Percentiles rank a stretch among this genome's conserved stretches.
phyloP scores from a whole-genome alignment of 2,888 invertebrate species.

The Schrankia costaestrigalis region DNA sequence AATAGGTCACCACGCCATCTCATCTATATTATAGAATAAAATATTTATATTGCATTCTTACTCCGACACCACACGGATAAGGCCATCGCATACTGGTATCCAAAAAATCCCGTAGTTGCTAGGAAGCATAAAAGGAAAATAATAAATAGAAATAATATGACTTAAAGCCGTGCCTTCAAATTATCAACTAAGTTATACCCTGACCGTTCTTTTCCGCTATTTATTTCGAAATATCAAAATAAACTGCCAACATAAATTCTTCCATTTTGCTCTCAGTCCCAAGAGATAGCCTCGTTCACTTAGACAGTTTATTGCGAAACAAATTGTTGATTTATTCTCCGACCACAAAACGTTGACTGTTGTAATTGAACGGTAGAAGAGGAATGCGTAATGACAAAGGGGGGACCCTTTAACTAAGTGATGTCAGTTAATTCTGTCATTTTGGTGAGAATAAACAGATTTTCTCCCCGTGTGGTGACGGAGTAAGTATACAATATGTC shows the following conservation, averaged over 20 bases:
- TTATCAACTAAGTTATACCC: too few species aligned
- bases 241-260: not conserved
- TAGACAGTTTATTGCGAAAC: conserved; percentile 27
- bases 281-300: conserved; percentile 4
- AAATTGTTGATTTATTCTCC: conserved; percentile 33
- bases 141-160: too few species aligned
- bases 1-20: too few species aligned
- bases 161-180: too few species aligned
- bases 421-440: conserved; percentile 27
- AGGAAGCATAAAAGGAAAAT: too few species aligned
- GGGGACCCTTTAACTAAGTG: conserved; percentile 12
- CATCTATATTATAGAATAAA: too few species aligned
- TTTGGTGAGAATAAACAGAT: conserved; percentile 24
- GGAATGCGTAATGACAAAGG: conserved; percentile 32
- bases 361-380: conserved; percentile 26
- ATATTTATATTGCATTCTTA: too few species aligned
- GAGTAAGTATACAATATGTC: too few species aligned
- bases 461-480: conserved; percentile 19
- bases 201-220: too few species aligned
- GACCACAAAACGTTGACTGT: conserved; percentile 23
- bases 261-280: conserved; percentile 15
- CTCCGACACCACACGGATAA: too few species aligned
- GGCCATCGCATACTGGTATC: too few species aligned
- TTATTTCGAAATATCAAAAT: not conserved
- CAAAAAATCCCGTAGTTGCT: too few species aligned